Base-by-base conservation (phyloP, 2,888 invertebrate species). In the Pheosia tremula region DNA sequence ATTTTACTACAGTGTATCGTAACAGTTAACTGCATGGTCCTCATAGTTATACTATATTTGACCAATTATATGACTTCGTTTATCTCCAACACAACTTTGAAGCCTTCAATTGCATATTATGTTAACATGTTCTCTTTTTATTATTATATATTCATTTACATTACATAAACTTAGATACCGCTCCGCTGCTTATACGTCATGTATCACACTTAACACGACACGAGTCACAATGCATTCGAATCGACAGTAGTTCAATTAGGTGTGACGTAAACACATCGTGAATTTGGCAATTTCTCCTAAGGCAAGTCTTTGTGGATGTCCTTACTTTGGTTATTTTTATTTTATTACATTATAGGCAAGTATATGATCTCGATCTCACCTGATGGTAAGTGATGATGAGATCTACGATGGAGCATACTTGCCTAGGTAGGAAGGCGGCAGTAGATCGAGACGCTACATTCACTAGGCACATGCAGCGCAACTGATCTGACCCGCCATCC, bases 61-160 rank as follows among this genome's bases (percentile, higher is more conserved):
- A 8, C 43, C 10, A 39, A 39, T 39, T 39, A 39, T 39, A 39
- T n/a, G 8, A n/a, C 47, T 47, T n/a, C n/a, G 4, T n/a, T 47
- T n/a, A n/a, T n/a, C 4, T 47, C n/a, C 11, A 47, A n/a, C 11
- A n/a, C 47, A 5, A 47, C 5, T 24, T 24, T 24, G 24, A 24
- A 24, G 24, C 24, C 47, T 5, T 47, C 47, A 47, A n/a, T 47
- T 45, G 45, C n/a, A 11, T 47, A 5, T 47, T 5, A 2, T 50
- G 24, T 24, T 24, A 50, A 50, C 50, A 50, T 24, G 50, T 24
- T 24, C 50, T 24, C 24, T 50, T 47, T 24, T 47, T 50, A 24
- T 50, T 50, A 50, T 13, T 50, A 50, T 24, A 50, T 50, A 24
- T 24, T 24, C 7, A 50, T 50, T 50, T 50, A 50, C 50, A 50